Evolutionary conservation across 2,797 vertebrate species (phyloP), one percentile per base, ranked within the genome.

Genomic region (Acrossocheilus fasciatus): DNA sequence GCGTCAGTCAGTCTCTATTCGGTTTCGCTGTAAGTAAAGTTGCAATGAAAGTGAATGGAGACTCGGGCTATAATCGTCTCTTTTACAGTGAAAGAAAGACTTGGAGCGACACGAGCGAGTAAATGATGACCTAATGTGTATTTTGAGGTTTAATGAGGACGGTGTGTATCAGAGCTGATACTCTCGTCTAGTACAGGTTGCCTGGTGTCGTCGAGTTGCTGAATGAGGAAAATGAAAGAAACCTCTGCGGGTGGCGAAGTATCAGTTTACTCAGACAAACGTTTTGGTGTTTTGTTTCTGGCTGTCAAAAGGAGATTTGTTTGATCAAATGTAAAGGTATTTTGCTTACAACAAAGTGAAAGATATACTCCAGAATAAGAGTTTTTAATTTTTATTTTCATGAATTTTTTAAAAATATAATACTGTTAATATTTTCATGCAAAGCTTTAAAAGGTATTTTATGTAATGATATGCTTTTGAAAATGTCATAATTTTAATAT

Each of bases 241-340:
- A 86, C 86, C 92, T 90, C 90, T 73, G 92, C 89, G 86, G 91
- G 92, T 59, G 91, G 93, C 41, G 80, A 39, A 88, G 80, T 93
- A 88, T 95, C 93, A 72, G 82, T 88, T 93, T 89, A 90, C 91
- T 50, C 82, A 30, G 88, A 82, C 84, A 54, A 82, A 87, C 72
- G 66, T 87, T 26, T 90, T 88, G 82, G 81, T 87, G 85, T 87
- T 72, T 83, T 85, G 68, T 82, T 81, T 87, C 83, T 92, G 85
- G 50, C 87, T 79, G 87, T 84, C 86, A 59, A 88, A 91, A 72
- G 73, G 87, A 90, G 88, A 80, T 50, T 89, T 89, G 88, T 84
- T 52, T 62, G 43, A 76, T 83, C 84, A 75, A 45, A 50, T 59
- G 69, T 62, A 66, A 69, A 83, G 52, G 81, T 77, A 81, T 68